A percentile compares a stretch with the other conserved stretches of the same genome.
phyloP scores from a whole-genome alignment of 2,113 vertebrate genomes.

The Protomyctophum bolini region DNA sequence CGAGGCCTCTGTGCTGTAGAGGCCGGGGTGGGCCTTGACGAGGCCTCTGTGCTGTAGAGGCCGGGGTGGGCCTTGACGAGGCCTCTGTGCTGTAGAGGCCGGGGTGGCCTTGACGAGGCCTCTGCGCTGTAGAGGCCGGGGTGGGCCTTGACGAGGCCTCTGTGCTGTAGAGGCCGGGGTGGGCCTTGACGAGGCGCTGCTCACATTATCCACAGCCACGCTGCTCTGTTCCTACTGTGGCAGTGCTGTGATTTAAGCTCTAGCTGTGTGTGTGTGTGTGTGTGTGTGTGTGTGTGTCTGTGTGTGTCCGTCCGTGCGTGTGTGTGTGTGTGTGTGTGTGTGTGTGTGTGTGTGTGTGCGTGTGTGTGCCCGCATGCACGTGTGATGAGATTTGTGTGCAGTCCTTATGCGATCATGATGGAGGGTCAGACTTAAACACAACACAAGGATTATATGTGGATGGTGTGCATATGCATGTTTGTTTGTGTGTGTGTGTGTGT shows the following conservation, averaged over 20 bases:
- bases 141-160: constrained; percentile 22
- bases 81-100: constrained; percentile 14
- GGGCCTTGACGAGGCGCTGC: constrained; percentile 28
- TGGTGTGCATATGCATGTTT: background rate
- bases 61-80: constrained; percentile 22
- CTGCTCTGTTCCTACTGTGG: constrained; percentile 13
- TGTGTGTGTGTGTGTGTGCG: no score
- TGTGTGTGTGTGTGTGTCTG: background rate
- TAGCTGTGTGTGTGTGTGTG: constrained; percentile 5
- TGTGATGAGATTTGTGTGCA: constrained; percentile 28
- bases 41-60: no score
- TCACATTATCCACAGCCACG: constrained; percentile 33
- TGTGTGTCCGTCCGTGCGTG: no score
- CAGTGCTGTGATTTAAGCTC: constrained; percentile 37
- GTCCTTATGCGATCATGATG: constrained; percentile 40
- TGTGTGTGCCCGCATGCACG: background rate
- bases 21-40: no score
- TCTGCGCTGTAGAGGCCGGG: constrained; percentile 11
- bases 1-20: constrained; percentile 16
- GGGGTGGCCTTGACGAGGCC: constrained; percentile 27
- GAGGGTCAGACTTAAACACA: constrained; percentile 20
- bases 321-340: background rate
- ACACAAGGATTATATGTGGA: constrained; percentile 21
- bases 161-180: background rate
- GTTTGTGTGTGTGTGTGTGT: background rate